Percentiles rank a stretch among this genome's conserved stretches.
phyloP scores from a whole-genome alignment of 2,113 vertebrate species.

The Acrocephalus kingi region DNA sequence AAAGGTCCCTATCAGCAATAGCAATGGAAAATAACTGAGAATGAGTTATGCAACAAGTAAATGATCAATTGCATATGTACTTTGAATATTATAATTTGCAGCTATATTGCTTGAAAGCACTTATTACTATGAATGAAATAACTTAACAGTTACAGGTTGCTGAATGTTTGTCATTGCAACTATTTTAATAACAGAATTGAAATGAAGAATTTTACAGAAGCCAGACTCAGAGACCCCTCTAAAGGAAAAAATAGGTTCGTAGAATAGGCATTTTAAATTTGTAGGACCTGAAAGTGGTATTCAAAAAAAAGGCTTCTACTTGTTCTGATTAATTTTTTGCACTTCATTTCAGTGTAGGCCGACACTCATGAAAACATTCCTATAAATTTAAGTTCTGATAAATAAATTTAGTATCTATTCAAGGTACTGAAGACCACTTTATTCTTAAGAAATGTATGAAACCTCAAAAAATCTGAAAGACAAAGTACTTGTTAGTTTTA shows the following conservation, averaged over 20 bases:
- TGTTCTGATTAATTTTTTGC: neutral
- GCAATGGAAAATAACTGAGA: neutral
- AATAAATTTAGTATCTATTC: neutral
- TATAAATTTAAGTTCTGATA: neutral
- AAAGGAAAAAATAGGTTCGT: neutral
- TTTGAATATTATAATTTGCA: conserved; percentile 11
- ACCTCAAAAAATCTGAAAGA: neutral
- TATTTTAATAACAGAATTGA: neutral
- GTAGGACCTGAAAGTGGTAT: neutral
- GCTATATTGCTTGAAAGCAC: neutral
- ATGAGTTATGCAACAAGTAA: neutral
- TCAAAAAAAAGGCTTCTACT: neutral
- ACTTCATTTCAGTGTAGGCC: neutral
- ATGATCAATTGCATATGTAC: neutral
- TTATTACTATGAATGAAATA: neutral
- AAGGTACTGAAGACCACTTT: neutral
- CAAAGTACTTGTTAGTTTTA: neutral
- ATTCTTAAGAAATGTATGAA: neutral
- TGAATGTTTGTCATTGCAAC: neutral
- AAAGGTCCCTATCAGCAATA: neutral
- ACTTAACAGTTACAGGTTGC: neutral
- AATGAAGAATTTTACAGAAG: neutral
- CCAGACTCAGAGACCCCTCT: neutral
- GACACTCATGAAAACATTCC: neutral
- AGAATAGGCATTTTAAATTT: neutral